Conservation (phyloP, 2,888 invertebrate genomes). For the Mystacides longicornis region DNA sequence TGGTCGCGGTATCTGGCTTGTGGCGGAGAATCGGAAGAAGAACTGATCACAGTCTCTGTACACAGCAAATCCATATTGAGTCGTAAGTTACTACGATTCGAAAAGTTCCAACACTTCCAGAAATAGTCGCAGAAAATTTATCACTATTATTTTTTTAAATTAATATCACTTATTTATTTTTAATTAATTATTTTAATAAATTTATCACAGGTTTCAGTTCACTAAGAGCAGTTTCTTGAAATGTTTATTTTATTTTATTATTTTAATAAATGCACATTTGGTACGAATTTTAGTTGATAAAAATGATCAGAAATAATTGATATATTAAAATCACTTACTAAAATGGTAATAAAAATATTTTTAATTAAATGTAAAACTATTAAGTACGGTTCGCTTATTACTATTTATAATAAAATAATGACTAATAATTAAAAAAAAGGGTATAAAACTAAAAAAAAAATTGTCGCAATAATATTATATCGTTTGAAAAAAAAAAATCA, state of each 20-base stretch:
- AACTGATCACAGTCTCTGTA: constrained; percentile 44
- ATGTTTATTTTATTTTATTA: neutral
- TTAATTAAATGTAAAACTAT: constrained; percentile 4
- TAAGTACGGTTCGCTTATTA: neutral
- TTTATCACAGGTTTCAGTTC: constrained; percentile 1
- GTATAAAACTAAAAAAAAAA: too few species aligned
- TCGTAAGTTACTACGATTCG: too few species aligned
- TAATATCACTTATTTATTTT: neutral
- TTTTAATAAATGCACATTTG: constrained; percentile 18
- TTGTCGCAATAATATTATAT: too few species aligned
- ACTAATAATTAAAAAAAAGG: too few species aligned
- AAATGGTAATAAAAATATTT: constrained; percentile 5
- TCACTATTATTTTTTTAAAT: neutral
- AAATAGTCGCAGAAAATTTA: neutral
- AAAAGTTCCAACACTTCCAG: neutral
- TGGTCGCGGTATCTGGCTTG: constrained; percentile 17
- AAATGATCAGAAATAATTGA: constrained; percentile 6
- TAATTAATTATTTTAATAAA: neutral
- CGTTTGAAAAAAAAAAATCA: too few species aligned
- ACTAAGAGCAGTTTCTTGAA: neutral
- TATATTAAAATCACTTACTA: neutral
- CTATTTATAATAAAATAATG: too few species aligned
- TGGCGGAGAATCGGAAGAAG: constrained; percentile 4
- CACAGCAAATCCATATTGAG: constrained; percentile 50
- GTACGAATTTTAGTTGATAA: constrained; percentile 14